phyloP scores from a whole-genome alignment of 2,113 vertebrate genomes.

The Tamias sibiricus region DNA sequence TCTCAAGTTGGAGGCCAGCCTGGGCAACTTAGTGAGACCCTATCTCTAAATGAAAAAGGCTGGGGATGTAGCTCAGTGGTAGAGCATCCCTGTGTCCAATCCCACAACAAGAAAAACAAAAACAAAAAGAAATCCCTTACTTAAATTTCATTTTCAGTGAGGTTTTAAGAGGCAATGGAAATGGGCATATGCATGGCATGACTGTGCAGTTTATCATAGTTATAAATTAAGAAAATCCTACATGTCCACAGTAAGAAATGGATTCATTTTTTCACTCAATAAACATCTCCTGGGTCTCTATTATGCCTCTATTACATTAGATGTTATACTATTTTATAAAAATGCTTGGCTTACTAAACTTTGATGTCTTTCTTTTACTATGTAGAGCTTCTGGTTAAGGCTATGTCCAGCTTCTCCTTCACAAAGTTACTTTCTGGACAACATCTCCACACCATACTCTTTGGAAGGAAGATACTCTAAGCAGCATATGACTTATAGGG shows the following conservation, averaged over 20 bases:
- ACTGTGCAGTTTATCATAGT: neutral
- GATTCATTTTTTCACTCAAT: neutral
- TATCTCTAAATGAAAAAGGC: no score
- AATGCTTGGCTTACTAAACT: neutral
- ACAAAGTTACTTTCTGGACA: neutral
- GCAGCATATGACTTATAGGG: neutral
- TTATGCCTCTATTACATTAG: neutral
- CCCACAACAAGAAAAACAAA: no score
- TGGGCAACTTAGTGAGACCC: no score
- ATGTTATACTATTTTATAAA: neutral
- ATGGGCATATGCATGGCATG: neutral
- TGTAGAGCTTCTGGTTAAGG: neutral
- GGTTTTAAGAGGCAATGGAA: neutral
- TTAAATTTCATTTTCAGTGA: neutral
- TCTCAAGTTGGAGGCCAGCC: no score
- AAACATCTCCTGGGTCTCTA: neutral
- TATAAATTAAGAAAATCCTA: neutral
- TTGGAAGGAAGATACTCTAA: neutral
- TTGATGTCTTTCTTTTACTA: neutral
- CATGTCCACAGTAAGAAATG: neutral
- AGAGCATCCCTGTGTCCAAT: no score
- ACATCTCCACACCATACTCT: neutral
- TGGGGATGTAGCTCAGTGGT: no score
- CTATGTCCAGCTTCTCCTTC: neutral
- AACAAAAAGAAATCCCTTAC: no score